Base-by-base conservation (phyloP, 1,140 invertebrate genomes). In the Nephila pilipes region DNA sequence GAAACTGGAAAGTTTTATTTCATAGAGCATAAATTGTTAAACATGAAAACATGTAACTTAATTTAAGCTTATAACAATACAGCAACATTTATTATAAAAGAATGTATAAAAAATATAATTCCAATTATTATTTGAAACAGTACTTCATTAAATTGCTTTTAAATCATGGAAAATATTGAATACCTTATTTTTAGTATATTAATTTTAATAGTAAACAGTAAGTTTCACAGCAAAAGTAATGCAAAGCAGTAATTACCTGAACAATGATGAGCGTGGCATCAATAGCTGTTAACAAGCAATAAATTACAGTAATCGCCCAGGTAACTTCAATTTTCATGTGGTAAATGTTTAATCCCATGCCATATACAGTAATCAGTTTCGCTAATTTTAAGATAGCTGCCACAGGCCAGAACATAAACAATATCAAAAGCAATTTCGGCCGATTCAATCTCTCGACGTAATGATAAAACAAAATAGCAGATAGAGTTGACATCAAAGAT, bases 321-420 rank as follows among this genome's bases (percentile, higher is more conserved):
- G 94, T 93, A n/a, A 94, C 46, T 55, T 75, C 46, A 10, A 94
- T 38, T 60, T 63, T 65, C 80, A 94, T 58, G 80, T 94, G 94
- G 57, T 81, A 54, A n/a, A 85, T 88, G 29, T 57, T 63, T 32
- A 94, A 75, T 25, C 94, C 94, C 29, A 87, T 93, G 8, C 90
- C 58, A 93, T 93, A 90, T 6, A 94, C 25, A 54, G 65, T 57
- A 12, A 93, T 54, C 18, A 94, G 55, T 54, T 94, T 94, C 46
- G 79, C 75, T 55, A 94, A 79, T 80, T 94, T 90, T 55, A 79
- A 63, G n/a, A 54, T 79, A 75, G 69, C 79, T 29, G 85, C 93
- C 18, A 93, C 46, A n/a, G 93, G 80, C 94, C 94, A 94, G 60
- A 92, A 94, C 8, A 93, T 14, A 36, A 94, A 89, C 4, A 94